Base-by-base conservation (phyloP, 2,797 vertebrate species). In the Clangula hyemalis region DNA sequence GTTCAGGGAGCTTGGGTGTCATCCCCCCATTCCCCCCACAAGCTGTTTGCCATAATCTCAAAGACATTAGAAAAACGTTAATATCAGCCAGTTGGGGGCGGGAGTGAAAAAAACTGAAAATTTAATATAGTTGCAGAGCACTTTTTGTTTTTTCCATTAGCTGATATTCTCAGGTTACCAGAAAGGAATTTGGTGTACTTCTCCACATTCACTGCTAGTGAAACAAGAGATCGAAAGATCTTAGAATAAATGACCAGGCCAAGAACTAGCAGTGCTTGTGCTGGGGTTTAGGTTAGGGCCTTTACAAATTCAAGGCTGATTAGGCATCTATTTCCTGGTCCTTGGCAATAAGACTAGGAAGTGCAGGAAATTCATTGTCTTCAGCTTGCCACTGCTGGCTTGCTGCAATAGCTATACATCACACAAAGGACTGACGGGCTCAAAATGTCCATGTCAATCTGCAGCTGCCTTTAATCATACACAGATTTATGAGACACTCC, bases 71-170 rank as follows among this genome's bases (percentile, higher is more conserved):
- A 89, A 94, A 87, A 91, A 80, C 57, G 58, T 95, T 90, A 89
- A 64, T 54, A 89, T 85, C 93, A 91, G 81, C 92, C 95, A 95
- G 81, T 60, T 92, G 91, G 85, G 87, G 94, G 78, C 38, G 7
- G 75, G 62, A 89, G 51, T 68, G 61, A 92, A 96, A 95, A 88
- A 95, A 71, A 25, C 84, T 92, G 96, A 95, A 92, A 93, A 93
- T 90, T 91, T 89, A 90, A 95, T 95, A 85, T 62, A 89, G 78
- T 83, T 89, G 79, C 69, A 89, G 88, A 90, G 54, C 58, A 64
- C 62, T 94, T 93, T 86, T 95, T 93, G 77, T 51, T 95, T 95
- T 95, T 96, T 95, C 86, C 93, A 95, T 97, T 97, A 97, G 76
- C 69, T 78, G 6, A 82, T 93, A 95, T 81, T 95, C 95, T 96